Base-by-base conservation (phyloP, 2,113 vertebrate genomes). In the Sinocyclocheilus rhinocerous region DNA sequence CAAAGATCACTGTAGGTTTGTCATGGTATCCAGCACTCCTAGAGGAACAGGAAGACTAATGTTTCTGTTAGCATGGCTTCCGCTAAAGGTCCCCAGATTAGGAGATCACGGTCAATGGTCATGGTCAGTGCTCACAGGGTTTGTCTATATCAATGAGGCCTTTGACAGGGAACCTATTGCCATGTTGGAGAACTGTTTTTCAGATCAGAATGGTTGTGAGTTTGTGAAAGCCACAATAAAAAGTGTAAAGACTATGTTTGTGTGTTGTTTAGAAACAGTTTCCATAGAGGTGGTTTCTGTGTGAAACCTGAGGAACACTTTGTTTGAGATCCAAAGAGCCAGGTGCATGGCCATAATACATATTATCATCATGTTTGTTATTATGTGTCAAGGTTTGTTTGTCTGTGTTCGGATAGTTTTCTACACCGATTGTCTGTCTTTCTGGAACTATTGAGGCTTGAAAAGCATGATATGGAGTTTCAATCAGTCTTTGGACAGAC, bases 1-100 rank as follows among this genome's bases (percentile, higher is more conserved):
- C 26, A 82, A 69, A 82, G 16, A 67, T 82, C 63, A 13, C 45
- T 82, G 78, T 65, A 45, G 78, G 78, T 45, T 81, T 22, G n/a
- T 22, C 39, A 22, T 5, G 39, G 80, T 20, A 24, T 50, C 42
- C 80, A 69, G 18, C 42, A 50, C 45, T 36, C 76, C 76, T 48
- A 13, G 9, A 9, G 63, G 59, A 69, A 52, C 59, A 77, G 39
- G 15, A 77, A 45, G 73, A 69, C 18, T 2, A 52, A 82, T 63
- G 78, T 75, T 79, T 78, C 83, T 79, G 48, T 50, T n/a, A 4
- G 8, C 57, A 57, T 26, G 63, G 29, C 39, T 48, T 85, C 50
- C 76, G 16, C 24, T 70, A 69, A 85, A 29, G 72, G 61, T n/a
- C 76, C 48, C 65, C 22, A 20, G 75, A 70, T 55, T 70, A 4